Percentiles rank a stretch among this genome's conserved stretches.
Conservation (phyloP, 2,888 invertebrate genomes). For the Diplazon laetatorius region DNA sequence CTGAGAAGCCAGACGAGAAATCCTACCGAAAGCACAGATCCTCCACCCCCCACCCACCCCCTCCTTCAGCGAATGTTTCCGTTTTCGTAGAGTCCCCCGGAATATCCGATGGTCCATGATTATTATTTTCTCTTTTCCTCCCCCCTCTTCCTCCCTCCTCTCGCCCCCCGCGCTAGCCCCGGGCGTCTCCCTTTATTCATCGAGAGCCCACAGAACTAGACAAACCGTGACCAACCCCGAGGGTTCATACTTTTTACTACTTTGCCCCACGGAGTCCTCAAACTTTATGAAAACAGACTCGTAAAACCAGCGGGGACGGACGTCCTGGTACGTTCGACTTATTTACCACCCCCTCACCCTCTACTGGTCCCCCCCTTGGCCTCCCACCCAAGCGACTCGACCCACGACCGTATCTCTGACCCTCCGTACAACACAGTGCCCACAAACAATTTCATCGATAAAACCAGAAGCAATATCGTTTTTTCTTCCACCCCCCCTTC, state of each 20-base stretch:
- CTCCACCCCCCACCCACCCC: too few relatives aligned
- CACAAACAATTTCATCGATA: too few relatives aligned
- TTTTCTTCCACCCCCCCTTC: too few relatives aligned
- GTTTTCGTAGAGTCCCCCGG: conserved; percentile 12
- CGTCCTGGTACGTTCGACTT: conserved; percentile 2
- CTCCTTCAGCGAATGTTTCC: conserved; percentile 16
- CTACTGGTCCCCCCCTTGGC: too few relatives aligned
- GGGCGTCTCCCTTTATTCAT: neutral
- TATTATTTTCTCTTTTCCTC: conserved; percentile 33
- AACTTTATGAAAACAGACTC: conserved; percentile 65
- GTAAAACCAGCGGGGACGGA: conserved; percentile 35
- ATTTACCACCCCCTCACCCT: neutral
- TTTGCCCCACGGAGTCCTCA: conserved; percentile 63
- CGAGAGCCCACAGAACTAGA: neutral
- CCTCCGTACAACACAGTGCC: too few relatives aligned
- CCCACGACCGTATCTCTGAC: neutral
- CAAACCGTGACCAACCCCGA: neutral
- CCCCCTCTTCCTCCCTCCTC: too few relatives aligned
- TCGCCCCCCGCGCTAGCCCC: too few relatives aligned
- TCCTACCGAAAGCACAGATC: conserved; percentile 56
- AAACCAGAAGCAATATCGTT: too few relatives aligned
- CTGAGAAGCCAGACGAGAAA: conserved; percentile 53
- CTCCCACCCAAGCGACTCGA: neutral
- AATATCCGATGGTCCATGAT: conserved; percentile 28
- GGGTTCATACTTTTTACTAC: conserved; percentile 67